Percentiles rank a stretch among this genome's conserved stretches.
phyloP scores from a whole-genome alignment of 2,888 invertebrate genomes.

The Opisthograptis luteolata region DNA sequence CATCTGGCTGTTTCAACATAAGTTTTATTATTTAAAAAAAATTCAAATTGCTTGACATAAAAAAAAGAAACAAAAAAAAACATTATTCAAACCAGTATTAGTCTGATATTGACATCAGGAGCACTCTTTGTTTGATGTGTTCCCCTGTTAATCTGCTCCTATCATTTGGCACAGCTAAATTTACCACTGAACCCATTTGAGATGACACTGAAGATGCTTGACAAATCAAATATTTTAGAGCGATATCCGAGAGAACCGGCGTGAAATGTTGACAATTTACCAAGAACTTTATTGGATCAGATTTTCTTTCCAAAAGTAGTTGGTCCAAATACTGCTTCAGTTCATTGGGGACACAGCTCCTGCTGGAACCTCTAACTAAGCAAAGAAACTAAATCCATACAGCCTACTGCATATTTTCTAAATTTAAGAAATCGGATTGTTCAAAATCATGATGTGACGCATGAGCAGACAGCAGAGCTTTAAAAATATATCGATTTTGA shows the following conservation, averaged over 20 bases:
- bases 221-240: slow-evolving; percentile 39
- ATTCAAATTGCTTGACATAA: too few relatives aligned
- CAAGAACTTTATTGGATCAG: slow-evolving; percentile 29
- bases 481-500: too few relatives aligned
- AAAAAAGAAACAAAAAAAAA: too few relatives aligned
- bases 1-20: too few relatives aligned
- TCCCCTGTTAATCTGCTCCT: slow-evolving; percentile 35
- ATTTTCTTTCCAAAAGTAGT: slow-evolving; percentile 11
- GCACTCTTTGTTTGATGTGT: slow-evolving; percentile 38
- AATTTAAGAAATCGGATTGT: too few relatives aligned
- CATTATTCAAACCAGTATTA: slow-evolving; percentile 29
- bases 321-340: slow-evolving; percentile 43
- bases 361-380: slow-evolving; percentile 21
- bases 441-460: too few relatives aligned
- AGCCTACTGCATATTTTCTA: too few relatives aligned
- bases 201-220: slow-evolving; percentile 40
- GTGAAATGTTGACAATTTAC: slow-evolving; percentile 33
- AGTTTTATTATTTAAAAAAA: too few relatives aligned
- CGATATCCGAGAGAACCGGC: slow-evolving; percentile 44
- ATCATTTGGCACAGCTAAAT: slow-evolving; percentile 24
- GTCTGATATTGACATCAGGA: slow-evolving; percentile 32
- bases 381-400: too few relatives aligned
- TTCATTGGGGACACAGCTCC: slow-evolving; percentile 30
- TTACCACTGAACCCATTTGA: slow-evolving; percentile 38
- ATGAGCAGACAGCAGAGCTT: too few relatives aligned